phyloP scores from a whole-genome alignment of 2,797 vertebrate genomes.

The Neosalanx taihuensis region DNA sequence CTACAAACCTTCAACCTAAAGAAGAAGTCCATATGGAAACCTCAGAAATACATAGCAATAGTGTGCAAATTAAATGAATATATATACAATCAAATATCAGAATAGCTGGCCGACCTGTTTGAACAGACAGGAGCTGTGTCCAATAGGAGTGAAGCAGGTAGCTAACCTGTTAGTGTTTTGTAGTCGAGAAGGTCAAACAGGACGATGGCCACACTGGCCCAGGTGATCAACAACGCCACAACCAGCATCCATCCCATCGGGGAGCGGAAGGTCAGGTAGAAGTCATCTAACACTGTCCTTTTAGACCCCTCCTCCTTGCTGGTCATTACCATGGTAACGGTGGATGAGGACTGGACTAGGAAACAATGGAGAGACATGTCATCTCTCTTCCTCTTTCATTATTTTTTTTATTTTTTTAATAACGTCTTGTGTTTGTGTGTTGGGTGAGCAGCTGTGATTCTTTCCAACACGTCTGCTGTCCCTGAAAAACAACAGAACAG shows the following conservation, averaged over 20 bases:
- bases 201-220: slow-evolving; percentile 92
- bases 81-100: too few relatives aligned
- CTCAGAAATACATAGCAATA: too few relatives aligned
- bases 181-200: slow-evolving; percentile 95
- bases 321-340: background rate
- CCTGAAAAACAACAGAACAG: too few relatives aligned
- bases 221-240: slow-evolving; percentile 89
- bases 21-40: too few relatives aligned
- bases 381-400: slow-evolving; percentile 16
- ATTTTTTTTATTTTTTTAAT: too few relatives aligned
- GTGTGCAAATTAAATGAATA: too few relatives aligned
- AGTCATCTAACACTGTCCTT: slow-evolving; percentile 81
- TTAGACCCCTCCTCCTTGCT: background rate
- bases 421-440: too few relatives aligned
- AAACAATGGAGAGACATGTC: slow-evolving; percentile 38
- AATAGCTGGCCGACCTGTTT: background rate
- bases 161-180: slow-evolving; percentile 85
- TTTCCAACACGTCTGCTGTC: too few relatives aligned
- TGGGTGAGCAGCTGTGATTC: too few relatives aligned
- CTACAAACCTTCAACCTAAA: too few relatives aligned
- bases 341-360: background rate
- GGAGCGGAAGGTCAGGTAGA: slow-evolving; percentile 88
- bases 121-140: background rate
- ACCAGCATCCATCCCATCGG: slow-evolving; percentile 95
- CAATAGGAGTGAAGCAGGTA: background rate